Percentiles rank a stretch among this genome's conserved stretches.
phyloP scores from a whole-genome alignment of 2,113 vertebrate species.

The Xiphophorus hellerii region DNA sequence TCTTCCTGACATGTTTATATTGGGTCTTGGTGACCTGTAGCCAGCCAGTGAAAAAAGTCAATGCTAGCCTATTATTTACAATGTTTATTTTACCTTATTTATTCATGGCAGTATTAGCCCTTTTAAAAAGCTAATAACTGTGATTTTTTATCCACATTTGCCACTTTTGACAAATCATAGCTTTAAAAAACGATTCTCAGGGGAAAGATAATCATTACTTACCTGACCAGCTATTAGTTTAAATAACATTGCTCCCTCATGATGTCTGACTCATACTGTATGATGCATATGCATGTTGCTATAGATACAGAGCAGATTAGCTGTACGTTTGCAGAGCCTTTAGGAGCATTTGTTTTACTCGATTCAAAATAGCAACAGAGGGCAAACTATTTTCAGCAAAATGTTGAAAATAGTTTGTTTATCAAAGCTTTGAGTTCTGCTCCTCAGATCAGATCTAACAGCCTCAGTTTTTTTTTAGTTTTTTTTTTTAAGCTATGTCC shows the following conservation, averaged over 20 bases:
- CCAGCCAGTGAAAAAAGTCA: not conserved
- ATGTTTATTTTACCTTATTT: not conserved
- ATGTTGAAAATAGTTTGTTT: constrained; percentile 30
- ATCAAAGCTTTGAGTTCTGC: constrained; percentile 36
- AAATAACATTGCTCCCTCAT: too few species aligned
- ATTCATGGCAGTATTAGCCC: too few species aligned
- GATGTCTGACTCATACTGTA: not conserved
- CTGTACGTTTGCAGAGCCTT: not conserved
- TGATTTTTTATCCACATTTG: not conserved
- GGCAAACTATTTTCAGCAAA: constrained; percentile 50
- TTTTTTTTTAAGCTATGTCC: not conserved
- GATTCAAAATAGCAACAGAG: constrained; percentile 45
- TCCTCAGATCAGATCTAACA: constrained; percentile 27
- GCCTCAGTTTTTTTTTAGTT: not conserved
- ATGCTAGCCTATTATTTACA: not conserved
- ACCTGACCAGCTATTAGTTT: too few species aligned
- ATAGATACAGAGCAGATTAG: constrained; percentile 14
- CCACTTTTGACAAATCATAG: not conserved
- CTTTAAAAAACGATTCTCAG: not conserved
- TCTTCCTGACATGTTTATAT: not conserved
- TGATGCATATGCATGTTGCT: constrained; percentile 18
- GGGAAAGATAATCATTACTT: not conserved
- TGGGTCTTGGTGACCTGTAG: not conserved
- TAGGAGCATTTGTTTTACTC: not conserved
- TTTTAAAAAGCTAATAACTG: not conserved